Percentiles rank a stretch among this genome's conserved stretches.
Evolutionary conservation across 2,888 invertebrate genomes (phyloP).

Genomic region (Sisyra terminalis): DNA sequence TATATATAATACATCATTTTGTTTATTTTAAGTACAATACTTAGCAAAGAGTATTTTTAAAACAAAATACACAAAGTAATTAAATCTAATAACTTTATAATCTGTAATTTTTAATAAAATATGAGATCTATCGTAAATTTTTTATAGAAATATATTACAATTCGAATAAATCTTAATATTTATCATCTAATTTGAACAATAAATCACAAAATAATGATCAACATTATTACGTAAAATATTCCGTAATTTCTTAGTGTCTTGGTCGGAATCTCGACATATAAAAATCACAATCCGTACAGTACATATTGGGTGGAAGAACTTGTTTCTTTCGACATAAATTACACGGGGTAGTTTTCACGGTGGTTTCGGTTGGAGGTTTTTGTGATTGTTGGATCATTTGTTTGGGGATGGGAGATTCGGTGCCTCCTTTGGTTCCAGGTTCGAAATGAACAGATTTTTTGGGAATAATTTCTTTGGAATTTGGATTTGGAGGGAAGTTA

Average conservation of each 20-base stretch:
- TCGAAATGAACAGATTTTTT: constrained; percentile 52
- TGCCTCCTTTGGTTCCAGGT: constrained; percentile 51
- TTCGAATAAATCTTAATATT: background rate
- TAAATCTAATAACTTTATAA: background rate
- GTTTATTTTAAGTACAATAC: background rate
- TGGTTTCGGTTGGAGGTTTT: constrained; percentile 21
- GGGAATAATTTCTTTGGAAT: constrained; percentile 17
- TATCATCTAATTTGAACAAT: constrained; percentile 7
- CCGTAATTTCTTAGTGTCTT: constrained; percentile 13
- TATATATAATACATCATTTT: background rate
- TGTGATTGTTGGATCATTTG: constrained; percentile 23
- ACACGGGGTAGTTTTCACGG: constrained; percentile 49
- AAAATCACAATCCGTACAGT: constrained; percentile 83
- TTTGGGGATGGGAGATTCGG: constrained; percentile 32
- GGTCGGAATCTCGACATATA: constrained; percentile 77
- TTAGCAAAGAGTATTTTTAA: constrained; percentile 6
- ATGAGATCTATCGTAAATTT: constrained; percentile 1
- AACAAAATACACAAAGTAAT: constrained; percentile 6
- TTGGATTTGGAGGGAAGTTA: constrained; percentile 9
- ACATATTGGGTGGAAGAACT: constrained; percentile 58
- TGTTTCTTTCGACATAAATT: constrained; percentile 77
- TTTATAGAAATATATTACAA: constrained; percentile 2
- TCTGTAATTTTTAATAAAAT: background rate
- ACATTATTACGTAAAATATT: background rate
- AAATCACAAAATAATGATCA: constrained; percentile 4